Percentiles rank a stretch among this genome's conserved stretches.
phyloP scores from a whole-genome alignment of 2,113 vertebrate genomes.

The Salvelinus namaycush region DNA sequence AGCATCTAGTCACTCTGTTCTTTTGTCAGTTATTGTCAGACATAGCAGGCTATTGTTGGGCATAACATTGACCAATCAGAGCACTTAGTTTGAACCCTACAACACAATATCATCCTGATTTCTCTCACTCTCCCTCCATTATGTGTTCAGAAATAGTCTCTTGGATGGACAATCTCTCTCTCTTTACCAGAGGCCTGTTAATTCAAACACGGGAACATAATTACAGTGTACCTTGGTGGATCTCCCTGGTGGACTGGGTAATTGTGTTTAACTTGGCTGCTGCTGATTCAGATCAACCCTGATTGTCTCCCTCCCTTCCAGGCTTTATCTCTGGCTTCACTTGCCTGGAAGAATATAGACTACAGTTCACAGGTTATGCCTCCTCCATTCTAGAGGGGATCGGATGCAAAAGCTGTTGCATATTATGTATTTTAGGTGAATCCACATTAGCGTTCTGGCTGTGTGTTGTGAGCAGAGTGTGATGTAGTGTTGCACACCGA shows the following conservation, averaged over 20 bases:
- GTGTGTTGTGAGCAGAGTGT: not conserved
- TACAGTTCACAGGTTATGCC: not conserved
- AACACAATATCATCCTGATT: too few species aligned
- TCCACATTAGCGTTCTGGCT: not conserved
- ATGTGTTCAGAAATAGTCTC: not conserved
- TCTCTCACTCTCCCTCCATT: too few species aligned
- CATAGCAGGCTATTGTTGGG: too few species aligned
- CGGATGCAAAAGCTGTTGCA: not conserved
- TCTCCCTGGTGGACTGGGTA: not conserved
- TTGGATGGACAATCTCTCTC: not conserved
- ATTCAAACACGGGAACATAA: not conserved
- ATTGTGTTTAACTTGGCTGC: slow-evolving; percentile 2
- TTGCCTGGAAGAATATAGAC: not conserved
- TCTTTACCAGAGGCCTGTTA: not conserved
- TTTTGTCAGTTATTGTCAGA: too few species aligned
- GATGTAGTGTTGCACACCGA: not conserved
- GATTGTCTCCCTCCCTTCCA: not conserved
- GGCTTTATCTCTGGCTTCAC: not conserved
- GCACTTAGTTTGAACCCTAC: too few species aligned
- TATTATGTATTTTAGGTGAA: not conserved
- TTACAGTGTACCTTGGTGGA: not conserved
- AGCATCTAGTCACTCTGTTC: too few species aligned
- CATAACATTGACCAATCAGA: too few species aligned
- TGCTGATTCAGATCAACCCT: not conserved
- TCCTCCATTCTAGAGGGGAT: not conserved